Conservation (phyloP, 2,888 invertebrate genomes). For the Meiosimyza platycephala region DNA sequence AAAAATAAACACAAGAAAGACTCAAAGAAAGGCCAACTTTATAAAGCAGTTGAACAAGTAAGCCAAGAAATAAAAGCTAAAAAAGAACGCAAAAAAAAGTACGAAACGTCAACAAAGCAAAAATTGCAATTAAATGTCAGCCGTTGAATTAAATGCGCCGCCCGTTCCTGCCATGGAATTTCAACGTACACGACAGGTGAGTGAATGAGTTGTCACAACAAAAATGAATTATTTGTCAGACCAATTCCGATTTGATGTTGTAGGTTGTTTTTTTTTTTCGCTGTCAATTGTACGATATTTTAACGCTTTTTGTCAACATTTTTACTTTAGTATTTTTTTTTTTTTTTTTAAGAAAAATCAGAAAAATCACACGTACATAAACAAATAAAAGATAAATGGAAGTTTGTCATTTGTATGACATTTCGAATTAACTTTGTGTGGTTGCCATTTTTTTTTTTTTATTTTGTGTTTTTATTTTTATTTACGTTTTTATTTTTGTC, state of each 20-base stretch:
- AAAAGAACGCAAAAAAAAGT: background rate
- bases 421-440: background rate
- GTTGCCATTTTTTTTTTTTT: background rate
- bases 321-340: background rate
- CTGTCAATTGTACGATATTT: too few species aligned
- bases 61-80: background rate
- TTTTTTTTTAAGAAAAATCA: too few species aligned
- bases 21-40: background rate
- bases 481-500: background rate
- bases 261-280: too few species aligned
- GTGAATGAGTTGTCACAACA: slow-evolving; percentile 37
- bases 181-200: slow-evolving; percentile 58
- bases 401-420: slow-evolving; percentile 9
- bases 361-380: background rate
- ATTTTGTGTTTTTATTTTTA: background rate
- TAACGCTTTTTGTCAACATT: too few species aligned
- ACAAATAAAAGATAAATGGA: background rate
- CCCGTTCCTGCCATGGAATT: slow-evolving; percentile 57
- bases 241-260: background rate
- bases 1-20: background rate
- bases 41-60: background rate
- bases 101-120: slow-evolving; percentile 6
- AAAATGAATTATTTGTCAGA: background rate
- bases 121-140: slow-evolving; percentile 54
- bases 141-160: slow-evolving; percentile 58